Percentiles rank a stretch among this genome's conserved stretches.
These are phyloP conservation scores for Maniola jurtina DNA, from an alignment of 1,140 invertebrate genomes.

Conservation along the genomic window DNA sequence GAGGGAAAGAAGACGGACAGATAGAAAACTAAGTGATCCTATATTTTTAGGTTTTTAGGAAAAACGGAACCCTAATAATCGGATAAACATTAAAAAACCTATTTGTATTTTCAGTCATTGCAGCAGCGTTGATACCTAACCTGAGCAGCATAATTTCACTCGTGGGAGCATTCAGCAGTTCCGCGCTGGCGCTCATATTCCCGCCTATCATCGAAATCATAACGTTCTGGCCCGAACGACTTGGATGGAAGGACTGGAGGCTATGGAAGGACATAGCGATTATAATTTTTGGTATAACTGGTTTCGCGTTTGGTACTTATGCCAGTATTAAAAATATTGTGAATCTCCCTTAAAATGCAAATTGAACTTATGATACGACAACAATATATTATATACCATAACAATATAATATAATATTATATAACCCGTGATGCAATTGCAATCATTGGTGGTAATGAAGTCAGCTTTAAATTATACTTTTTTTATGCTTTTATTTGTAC, in stretches of 20 bases:
- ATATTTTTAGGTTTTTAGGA: no score
- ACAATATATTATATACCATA: not conserved
- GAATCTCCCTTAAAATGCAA: conserved; percentile 13
- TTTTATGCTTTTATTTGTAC: no score
- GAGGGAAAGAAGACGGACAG: no score
- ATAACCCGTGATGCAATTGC: not conserved
- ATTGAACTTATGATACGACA: not conserved
- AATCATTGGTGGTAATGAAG: no score
- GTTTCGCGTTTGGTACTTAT: conserved; percentile 89
- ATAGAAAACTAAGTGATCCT: no score
- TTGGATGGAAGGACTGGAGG: conserved; percentile 81
- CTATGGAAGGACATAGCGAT: conserved; percentile 87
- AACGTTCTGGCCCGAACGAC: conserved; percentile 84
- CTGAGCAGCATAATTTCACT: conserved; percentile 93
- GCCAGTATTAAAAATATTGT: conserved; percentile 83
- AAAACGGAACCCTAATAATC: no score
- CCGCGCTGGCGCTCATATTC: conserved; percentile 92
- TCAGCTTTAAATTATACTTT: no score
- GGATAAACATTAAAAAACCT: not conserved
- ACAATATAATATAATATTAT: no score
- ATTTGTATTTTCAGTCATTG: conserved; percentile 81
- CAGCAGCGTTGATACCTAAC: conserved; percentile 92
- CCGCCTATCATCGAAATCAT: conserved; percentile 95
- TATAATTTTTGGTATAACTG: conserved; percentile 85
- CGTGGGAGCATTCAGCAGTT: conserved; percentile 94